Evolutionary conservation across 2,888 invertebrate genomes (phyloP).

Genomic region (Eledona agricola): DNA sequence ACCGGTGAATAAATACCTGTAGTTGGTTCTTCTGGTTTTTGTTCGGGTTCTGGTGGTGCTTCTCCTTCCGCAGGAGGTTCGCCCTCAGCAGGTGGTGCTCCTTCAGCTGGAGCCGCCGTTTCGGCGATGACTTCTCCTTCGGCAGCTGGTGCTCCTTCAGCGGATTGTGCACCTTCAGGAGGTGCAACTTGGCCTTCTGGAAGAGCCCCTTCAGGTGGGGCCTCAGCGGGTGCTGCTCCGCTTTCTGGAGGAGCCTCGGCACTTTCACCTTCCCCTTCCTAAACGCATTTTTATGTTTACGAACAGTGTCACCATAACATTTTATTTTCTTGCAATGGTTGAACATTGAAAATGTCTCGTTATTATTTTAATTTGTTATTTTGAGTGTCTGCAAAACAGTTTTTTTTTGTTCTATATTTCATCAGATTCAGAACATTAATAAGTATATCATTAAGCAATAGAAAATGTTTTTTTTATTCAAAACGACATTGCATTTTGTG

Average conservation of each 20-base stretch:
- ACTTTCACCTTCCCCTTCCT: constrained; percentile 46
- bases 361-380: no score
- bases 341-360: no score
- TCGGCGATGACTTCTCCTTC: constrained; percentile 54
- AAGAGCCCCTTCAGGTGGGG: constrained; percentile 9
- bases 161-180: constrained; percentile 49
- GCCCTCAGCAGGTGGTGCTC: constrained; percentile 49
- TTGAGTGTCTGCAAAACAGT: no score
- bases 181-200: constrained; percentile 30
- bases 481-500: no score
- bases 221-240: constrained; percentile 2
- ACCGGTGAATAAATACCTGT: constrained; percentile 28
- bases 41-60: constrained; percentile 54
- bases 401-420: no score
- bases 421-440: no score
- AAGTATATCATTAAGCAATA: no score
- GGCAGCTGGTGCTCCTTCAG: constrained; percentile 49
- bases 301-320: no score
- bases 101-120: constrained; percentile 51
- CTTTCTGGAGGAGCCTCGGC: constrained; percentile 26
- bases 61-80: constrained; percentile 49
- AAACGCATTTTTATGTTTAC: no score
- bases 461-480: no score
- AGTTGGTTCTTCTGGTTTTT: constrained; percentile 43
- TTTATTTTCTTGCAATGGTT: no score